These are phyloP conservation scores for Tapirus terrestris DNA, from an alignment of 2,113 vertebrate genomes.

Conservation along the genomic window DNA sequence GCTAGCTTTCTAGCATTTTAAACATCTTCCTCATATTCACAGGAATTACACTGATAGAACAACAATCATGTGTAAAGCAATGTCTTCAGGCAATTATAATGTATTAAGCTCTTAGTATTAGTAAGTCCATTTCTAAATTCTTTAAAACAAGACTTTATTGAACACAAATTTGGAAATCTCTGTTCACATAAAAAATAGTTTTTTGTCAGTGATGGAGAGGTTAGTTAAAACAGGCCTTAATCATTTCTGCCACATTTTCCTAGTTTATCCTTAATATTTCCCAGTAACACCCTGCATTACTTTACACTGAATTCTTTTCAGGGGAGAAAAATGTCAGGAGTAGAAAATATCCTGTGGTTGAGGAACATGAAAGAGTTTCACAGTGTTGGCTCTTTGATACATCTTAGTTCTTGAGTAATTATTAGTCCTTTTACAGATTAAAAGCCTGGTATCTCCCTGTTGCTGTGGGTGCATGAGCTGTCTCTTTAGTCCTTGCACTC, in stretches of 20 bases:
- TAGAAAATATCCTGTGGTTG: background rate
- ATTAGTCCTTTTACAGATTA: background rate
- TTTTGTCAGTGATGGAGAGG: background rate
- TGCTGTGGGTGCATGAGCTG: rapidly evolving
- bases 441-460: background rate
- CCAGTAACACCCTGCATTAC: background rate
- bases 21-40: background rate
- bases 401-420: background rate
- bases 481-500: background rate
- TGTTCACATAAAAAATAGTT: background rate
- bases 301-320: background rate
- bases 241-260: background rate
- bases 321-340: background rate
- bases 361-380: background rate
- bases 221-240: background rate
- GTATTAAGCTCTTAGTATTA: background rate
- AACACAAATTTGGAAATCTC: background rate
- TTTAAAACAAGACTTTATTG: background rate
- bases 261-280: background rate
- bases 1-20: background rate
- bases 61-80: background rate
- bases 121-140: background rate
- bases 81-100: background rate
- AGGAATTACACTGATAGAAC: background rate
- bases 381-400: background rate